phyloP scores from a whole-genome alignment of 2,888 invertebrate species.

The Caradrina kadenii region DNA sequence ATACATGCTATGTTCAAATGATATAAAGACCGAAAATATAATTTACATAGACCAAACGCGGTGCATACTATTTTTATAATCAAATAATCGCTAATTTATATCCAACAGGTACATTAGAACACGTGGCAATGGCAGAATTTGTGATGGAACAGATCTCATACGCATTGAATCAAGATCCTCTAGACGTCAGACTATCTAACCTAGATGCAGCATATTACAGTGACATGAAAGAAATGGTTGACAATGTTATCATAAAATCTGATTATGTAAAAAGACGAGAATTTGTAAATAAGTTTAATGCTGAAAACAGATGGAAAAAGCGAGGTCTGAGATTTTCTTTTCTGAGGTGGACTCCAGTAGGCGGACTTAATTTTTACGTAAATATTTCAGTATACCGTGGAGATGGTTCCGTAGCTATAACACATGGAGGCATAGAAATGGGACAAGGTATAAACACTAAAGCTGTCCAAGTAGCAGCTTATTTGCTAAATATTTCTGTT shows the following conservation, averaged over 20 bases:
- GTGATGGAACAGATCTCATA: constrained; percentile 91
- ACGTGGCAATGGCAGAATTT: constrained; percentile 77
- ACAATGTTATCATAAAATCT: constrained; percentile 20
- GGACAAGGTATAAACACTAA: constrained; percentile 95
- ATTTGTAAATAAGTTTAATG: constrained; percentile 86
- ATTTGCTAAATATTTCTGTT: constrained; percentile 35
- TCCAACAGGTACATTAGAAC: constrained; percentile 42
- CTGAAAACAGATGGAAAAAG: constrained; percentile 93
- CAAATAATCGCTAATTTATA: too few relatives aligned
- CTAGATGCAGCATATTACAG: constrained; percentile 76
- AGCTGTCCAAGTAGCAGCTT: constrained; percentile 90
- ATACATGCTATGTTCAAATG: background rate
- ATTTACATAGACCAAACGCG: too few relatives aligned
- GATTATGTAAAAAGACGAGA: constrained; percentile 83
- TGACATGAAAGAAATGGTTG: constrained; percentile 37
- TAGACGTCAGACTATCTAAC: constrained; percentile 81
- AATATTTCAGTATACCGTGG: constrained; percentile 91
- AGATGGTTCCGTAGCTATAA: constrained; percentile 92
- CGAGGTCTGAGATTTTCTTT: constrained; percentile 82
- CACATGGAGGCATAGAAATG: constrained; percentile 92
- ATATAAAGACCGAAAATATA: too few relatives aligned
- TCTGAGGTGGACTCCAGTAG: constrained; percentile 90
- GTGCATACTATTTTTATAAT: background rate
- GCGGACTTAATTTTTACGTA: constrained; percentile 82
- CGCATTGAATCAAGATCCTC: constrained; percentile 86